A percentile compares a stretch with the other conserved stretches of the same genome.
phyloP scores from a whole-genome alignment of 53 echinoderm and acorn worm genomes.

The Holothuria scabra region DNA sequence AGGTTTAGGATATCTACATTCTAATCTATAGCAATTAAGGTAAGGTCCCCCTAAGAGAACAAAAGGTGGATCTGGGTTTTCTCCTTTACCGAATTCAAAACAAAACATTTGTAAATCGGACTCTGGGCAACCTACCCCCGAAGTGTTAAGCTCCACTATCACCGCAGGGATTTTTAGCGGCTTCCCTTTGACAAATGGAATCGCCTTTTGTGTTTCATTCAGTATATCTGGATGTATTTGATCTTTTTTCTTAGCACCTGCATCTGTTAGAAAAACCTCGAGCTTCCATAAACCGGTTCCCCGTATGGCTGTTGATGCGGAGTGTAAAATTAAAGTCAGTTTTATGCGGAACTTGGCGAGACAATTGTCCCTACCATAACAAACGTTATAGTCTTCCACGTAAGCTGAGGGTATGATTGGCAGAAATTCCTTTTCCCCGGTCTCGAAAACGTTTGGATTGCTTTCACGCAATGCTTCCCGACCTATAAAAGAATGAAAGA shows the following conservation, averaged over 20 bases:
- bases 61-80: neutral
- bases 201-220: neutral
- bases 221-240: constrained; percentile 13
- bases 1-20: no score
- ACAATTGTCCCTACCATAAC: no score
- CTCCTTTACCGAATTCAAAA: constrained; percentile 13
- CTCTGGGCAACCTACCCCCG: neutral
- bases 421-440: no score
- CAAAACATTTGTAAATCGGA: neutral
- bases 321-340: no score
- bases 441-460: no score
- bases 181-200: neutral
- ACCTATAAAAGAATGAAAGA: no score
- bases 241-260: neutral
- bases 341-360: no score
- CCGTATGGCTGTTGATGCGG: no score
- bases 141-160: neutral
- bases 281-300: constrained; percentile 12
- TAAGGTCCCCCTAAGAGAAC: neutral
- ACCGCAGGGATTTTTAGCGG: neutral
- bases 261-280: constrained; percentile 1
- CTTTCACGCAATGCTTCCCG: no score
- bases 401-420: no score
- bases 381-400: no score
- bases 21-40: no score